Base-by-base conservation (phyloP, 2,797 vertebrate genomes). In the Sebastes elongatus region DNA sequence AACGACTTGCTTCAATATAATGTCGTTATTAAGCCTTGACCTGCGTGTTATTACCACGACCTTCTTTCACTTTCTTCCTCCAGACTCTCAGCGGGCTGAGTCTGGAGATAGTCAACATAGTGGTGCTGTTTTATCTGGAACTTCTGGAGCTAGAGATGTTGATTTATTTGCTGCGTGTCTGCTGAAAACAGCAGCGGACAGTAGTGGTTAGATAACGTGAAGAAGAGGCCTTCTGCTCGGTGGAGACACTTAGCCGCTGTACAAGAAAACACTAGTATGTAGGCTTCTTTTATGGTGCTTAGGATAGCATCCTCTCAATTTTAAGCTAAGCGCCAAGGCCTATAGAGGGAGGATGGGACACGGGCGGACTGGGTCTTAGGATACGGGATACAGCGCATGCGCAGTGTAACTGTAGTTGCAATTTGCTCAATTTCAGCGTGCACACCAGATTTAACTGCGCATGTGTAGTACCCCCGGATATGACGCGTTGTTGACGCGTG, bases 311-410 rank as follows among this genome's bases (percentile, higher is more conserved):
- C 6, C 6, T 14, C 59, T 73, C 28, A 23, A 52, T 56, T 32
- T 28, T 27, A 46, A 33, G 74, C 68, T 88, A 90, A 38, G 35
- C 35, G 35, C 38, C 14, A 42, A 42, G 38, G 38, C 38, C 38
- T 42, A 42, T 42, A 16, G 38, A 42, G 14, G 14, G 38, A 42
- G 38, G 38, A 16, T 42, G 38, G 2, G 2, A 7, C 38, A 16
- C 14, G 14, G 38, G 33, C 33, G 33, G 33, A 5, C 33, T 35
- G 33, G 33, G 33, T 35, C 10, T 35, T 35, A 35, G 33, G 4
- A 5, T 5, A 11, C 33, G 33, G 33, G 10, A 4, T 35, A 35
- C 33, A 35, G 33, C 33, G 33, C 33, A 35, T 16, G 38, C 38
- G 38, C 1, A 42, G 38, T 16, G 14, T 42, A 42, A 42, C 5